Evolutionary conservation across 2,888 invertebrate genomes (phyloP).

Genomic region (Prosopocoilus inquinatus): DNA sequence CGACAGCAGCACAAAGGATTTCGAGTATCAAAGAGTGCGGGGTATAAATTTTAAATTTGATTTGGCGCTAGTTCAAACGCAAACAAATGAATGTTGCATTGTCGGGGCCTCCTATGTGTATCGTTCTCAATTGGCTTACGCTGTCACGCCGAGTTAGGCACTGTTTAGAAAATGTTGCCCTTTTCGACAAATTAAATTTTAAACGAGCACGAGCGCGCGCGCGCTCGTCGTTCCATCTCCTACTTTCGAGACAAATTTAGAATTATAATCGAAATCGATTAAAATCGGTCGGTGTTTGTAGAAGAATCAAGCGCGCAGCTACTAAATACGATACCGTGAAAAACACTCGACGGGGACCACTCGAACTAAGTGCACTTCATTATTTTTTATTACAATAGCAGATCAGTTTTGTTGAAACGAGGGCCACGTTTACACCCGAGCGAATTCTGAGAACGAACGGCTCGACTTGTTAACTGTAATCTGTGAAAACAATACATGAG

Average conservation of each 20-base stretch:
- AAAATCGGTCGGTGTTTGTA: not conserved
- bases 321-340: slow-evolving; percentile 10
- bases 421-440: slow-evolving; percentile 12
- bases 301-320: not conserved
- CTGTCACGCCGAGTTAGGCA: slow-evolving; percentile 38
- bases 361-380: slow-evolving; percentile 14
- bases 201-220: slow-evolving; percentile 12
- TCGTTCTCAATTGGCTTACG: slow-evolving; percentile 48
- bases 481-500: slow-evolving; percentile 17
- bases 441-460: slow-evolving; percentile 13
- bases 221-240: too few species aligned
- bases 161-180: slow-evolving; percentile 24
- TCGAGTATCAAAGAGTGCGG: slow-evolving; percentile 45
- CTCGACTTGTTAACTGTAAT: slow-evolving; percentile 15
- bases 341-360: slow-evolving; percentile 3
- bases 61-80: slow-evolving; percentile 46
- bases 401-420: slow-evolving; percentile 12
- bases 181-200: slow-evolving; percentile 29
- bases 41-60: slow-evolving; percentile 51
- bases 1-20: slow-evolving; percentile 43
- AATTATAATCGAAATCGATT: too few species aligned
- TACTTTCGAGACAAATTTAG: too few species aligned
- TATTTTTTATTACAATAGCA: slow-evolving; percentile 15
- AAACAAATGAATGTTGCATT: slow-evolving; percentile 48
- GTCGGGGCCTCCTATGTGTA: slow-evolving; percentile 30